Evolutionary conservation across 2,888 invertebrate genomes (phyloP).

Genomic region (Zaprionus obscuricornis): DNA sequence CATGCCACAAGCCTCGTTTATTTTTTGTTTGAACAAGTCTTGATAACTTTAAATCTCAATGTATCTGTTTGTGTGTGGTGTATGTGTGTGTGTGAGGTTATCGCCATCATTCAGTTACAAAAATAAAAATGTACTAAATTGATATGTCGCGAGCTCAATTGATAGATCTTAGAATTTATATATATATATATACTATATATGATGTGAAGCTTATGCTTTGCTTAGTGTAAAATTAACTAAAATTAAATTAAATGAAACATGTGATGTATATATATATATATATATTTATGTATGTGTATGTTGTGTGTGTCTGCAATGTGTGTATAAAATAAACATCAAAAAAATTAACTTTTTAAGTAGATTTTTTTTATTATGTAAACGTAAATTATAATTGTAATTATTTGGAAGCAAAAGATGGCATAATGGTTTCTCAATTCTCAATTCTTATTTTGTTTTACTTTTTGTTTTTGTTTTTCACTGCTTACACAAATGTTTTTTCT

Average conservation of each 20-base stretch:
- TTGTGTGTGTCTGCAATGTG: constrained; percentile 47
- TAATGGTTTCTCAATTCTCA: constrained; percentile 51
- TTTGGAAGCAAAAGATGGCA: constrained; percentile 73
- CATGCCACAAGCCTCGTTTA: constrained; percentile 26
- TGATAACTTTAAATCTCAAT: constrained; percentile 35
- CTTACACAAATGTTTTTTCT: constrained; percentile 26
- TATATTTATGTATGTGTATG: too few relatives aligned
- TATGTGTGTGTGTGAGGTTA: constrained; percentile 1
- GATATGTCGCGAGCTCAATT: constrained; percentile 47
- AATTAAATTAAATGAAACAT: constrained; percentile 15
- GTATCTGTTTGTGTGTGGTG: constrained; percentile 5
- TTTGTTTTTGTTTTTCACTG: constrained; percentile 14
- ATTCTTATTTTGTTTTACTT: constrained; percentile 22
- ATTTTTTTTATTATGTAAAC: constrained; percentile 46
- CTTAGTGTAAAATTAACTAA: constrained; percentile 30
- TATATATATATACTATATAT: constrained; percentile 12
- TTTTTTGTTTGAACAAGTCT: constrained; percentile 25
- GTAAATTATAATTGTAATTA: constrained; percentile 65
- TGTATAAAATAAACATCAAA: constrained; percentile 61
- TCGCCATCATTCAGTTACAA: constrained; percentile 13
- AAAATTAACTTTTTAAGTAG: constrained; percentile 65
- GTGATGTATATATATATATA: constrained; percentile 18
- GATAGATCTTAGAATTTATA: constrained; percentile 26
- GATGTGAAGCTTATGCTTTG: too few relatives aligned
- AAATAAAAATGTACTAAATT: constrained; percentile 27